phyloP scores from a whole-genome alignment of 1,140 invertebrate genomes.

The Brachionus rubens region DNA sequence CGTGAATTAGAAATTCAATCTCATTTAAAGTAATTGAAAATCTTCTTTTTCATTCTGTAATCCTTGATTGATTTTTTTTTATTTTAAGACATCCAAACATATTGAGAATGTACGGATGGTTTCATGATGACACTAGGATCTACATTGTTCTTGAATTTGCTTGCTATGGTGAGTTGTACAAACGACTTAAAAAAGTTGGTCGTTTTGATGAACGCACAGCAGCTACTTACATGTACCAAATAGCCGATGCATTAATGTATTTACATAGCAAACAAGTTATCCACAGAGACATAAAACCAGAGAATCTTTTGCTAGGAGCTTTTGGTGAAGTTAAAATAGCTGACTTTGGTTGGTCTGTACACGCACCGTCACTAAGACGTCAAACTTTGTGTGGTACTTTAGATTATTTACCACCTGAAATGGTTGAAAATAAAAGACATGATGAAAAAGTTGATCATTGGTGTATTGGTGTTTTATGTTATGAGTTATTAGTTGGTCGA shows the following conservation, averaged over 20 bases:
- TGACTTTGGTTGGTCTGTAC: slow-evolving; percentile 72
- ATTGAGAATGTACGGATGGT: slow-evolving; percentile 80
- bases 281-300: slow-evolving; percentile 83
- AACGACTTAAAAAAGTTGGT: slow-evolving; percentile 63
- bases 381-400: slow-evolving; percentile 89
- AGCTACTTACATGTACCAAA: slow-evolving; percentile 73
- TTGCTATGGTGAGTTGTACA: slow-evolving; percentile 79
- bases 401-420: slow-evolving; percentile 91
- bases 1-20: slow-evolving; percentile 88
- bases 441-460: slow-evolving; percentile 66
- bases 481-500: slow-evolving; percentile 94
- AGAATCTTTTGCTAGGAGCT: slow-evolving; percentile 81
- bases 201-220: slow-evolving; percentile 59
- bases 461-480: slow-evolving; percentile 94
- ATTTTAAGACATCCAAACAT: slow-evolving; percentile 83
- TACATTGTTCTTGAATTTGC: slow-evolving; percentile 90
- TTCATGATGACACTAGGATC: slow-evolving; percentile 81
- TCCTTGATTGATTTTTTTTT: too few relatives aligned
- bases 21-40: slow-evolving; percentile 64
- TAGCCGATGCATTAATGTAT: slow-evolving; percentile 84
- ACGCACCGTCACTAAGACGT: slow-evolving; percentile 63
- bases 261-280: slow-evolving; percentile 91
- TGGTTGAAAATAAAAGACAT: slow-evolving; percentile 82
- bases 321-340: slow-evolving; percentile 87
- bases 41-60: not conserved